A percentile compares a stretch with the other conserved stretches of the same genome.
Conservation (phyloP, 2,113 vertebrate species). For the Thomomys bottae region DNA sequence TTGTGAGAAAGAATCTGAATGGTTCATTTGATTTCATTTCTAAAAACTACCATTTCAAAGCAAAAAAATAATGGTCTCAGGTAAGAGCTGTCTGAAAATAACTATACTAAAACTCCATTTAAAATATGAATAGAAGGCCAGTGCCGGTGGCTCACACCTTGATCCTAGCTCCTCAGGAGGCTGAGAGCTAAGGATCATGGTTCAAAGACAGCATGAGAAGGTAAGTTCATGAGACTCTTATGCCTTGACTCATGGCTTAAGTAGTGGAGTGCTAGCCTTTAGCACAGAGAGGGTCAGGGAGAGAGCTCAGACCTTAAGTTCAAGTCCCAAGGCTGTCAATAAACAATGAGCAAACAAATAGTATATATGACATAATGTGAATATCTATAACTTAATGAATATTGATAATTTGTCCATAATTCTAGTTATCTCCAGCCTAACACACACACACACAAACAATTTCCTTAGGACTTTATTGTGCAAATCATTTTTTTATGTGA, state of each 20-base stretch:
- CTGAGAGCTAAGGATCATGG: too few species aligned
- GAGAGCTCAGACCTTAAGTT: too few species aligned
- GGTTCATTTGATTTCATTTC: conserved; percentile 53
- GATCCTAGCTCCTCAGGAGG: too few species aligned
- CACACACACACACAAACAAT: not conserved
- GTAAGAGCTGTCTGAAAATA: conserved; percentile 17
- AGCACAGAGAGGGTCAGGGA: too few species aligned
- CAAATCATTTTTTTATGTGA: not conserved
- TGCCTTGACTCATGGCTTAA: too few species aligned
- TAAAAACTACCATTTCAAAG: conserved; percentile 30
- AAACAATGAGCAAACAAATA: too few species aligned
- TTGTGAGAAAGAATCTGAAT: conserved; percentile 47
- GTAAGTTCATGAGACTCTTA: too few species aligned
- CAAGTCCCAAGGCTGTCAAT: too few species aligned
- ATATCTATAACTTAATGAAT: not conserved
- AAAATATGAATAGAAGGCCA: not conserved
- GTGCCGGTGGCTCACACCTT: too few species aligned
- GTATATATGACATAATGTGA: too few species aligned
- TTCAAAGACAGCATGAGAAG: too few species aligned
- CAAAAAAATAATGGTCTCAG: conserved; percentile 40
- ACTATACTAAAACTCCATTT: not conserved
- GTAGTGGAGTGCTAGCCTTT: too few species aligned
- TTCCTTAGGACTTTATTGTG: not conserved
- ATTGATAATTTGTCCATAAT: not conserved
- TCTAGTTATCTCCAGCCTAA: not conserved